These are phyloP conservation scores for Mallotus villosus DNA, from an alignment of 2,797 vertebrate species.

Conservation along the genomic window DNA sequence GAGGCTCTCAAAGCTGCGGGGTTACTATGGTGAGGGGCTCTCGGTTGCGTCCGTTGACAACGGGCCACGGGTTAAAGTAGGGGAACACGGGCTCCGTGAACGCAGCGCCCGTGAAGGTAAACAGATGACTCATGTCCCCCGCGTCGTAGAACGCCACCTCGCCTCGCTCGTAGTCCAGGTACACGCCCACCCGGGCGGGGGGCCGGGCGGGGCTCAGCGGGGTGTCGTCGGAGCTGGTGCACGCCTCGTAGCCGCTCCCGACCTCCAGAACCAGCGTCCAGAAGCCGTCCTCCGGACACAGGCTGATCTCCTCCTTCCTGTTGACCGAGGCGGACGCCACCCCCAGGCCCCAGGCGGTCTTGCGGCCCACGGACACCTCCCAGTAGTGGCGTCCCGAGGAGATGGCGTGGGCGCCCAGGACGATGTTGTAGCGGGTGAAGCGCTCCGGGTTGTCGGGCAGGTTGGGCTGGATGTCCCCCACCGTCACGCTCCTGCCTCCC, in stretches of 20 bases:
- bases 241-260: slow-evolving; percentile 73
- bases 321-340: slow-evolving; percentile 71
- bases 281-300: slow-evolving; percentile 72
- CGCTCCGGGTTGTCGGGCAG: slow-evolving; percentile 75
- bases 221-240: slow-evolving; percentile 71
- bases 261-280: slow-evolving; percentile 73
- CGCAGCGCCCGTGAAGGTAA: slow-evolving; percentile 66
- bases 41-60: slow-evolving; percentile 72
- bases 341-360: slow-evolving; percentile 76
- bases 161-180: slow-evolving; percentile 70
- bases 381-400: slow-evolving; percentile 73
- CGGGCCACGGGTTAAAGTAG: slow-evolving; percentile 77
- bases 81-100: slow-evolving; percentile 74
- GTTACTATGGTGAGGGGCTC: slow-evolving; percentile 69
- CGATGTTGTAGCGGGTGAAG: slow-evolving; percentile 76
- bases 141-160: slow-evolving; percentile 73
- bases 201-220: slow-evolving; percentile 60
- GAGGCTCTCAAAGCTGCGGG: slow-evolving; percentile 23
- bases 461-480: slow-evolving; percentile 66
- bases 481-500: slow-evolving; percentile 62
- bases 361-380: slow-evolving; percentile 75
- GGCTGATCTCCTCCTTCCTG: slow-evolving; percentile 69
- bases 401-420: slow-evolving; percentile 72
- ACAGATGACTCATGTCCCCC: slow-evolving; percentile 72
- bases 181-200: slow-evolving; percentile 65